Evolutionary conservation across 2,797 vertebrate species (phyloP).

Genomic region (Diplodus puntazzo): DNA sequence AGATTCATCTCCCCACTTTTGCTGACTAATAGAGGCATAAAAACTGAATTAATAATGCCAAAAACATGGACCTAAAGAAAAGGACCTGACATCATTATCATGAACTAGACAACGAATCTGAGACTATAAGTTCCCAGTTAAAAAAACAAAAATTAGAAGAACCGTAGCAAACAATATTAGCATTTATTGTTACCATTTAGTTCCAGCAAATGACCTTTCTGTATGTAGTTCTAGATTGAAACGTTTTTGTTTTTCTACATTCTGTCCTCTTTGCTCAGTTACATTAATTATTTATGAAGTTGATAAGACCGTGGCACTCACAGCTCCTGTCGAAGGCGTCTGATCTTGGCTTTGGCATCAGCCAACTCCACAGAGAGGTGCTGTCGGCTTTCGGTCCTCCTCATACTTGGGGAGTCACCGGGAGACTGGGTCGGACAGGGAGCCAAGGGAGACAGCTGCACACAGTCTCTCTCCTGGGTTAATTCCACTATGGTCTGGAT

Average conservation of each 20-base stretch:
- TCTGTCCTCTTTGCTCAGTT: background rate
- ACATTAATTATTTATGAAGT: constrained; percentile 19
- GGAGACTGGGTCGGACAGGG: constrained; percentile 88
- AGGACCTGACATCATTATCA: background rate
- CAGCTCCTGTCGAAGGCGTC: constrained; percentile 96
- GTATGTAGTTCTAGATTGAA: background rate
- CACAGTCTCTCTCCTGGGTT: constrained; percentile 94
- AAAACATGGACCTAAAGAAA: too few relatives aligned
- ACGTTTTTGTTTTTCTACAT: constrained; percentile 15
- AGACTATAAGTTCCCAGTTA: constrained; percentile 6
- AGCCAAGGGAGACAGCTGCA: constrained; percentile 89
- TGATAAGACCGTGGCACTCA: constrained; percentile 84
- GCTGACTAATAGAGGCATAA: background rate
- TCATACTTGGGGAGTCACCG: constrained; percentile 94
- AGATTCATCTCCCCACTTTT: background rate
- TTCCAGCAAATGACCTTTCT: background rate
- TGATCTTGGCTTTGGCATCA: constrained; percentile 96
- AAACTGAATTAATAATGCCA: background rate
- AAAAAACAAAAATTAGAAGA: background rate
- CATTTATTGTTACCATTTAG: background rate
- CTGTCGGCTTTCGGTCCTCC: constrained; percentile 95
- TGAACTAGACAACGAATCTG: background rate
- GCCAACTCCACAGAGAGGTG: constrained; percentile 97
- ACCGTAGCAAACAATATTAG: background rate
- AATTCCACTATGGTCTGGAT: constrained; percentile 93